phyloP scores from a whole-genome alignment of 2,797 vertebrate species.

The Anomalospiza imberbis region DNA sequence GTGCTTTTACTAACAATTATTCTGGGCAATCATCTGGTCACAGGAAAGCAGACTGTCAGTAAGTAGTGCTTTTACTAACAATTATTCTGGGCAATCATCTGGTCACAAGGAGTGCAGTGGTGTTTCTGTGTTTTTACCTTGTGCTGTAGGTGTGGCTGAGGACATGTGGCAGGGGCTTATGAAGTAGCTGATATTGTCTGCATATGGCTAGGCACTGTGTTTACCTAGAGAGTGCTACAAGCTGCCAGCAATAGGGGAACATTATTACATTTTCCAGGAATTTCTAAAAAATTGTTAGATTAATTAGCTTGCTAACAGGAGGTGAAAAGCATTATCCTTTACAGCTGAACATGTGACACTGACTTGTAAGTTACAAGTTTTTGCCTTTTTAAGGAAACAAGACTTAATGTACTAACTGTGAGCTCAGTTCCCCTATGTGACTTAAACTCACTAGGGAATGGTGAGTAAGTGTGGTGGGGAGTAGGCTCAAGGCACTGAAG shows the following conservation, averaged over 20 bases:
- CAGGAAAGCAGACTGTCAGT: neutral
- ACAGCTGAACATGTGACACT: neutral
- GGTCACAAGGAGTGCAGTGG: neutral
- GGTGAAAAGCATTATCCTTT: neutral
- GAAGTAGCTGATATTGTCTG: neutral
- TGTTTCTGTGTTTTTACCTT: neutral
- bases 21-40: neutral
- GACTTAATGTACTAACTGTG: neutral
- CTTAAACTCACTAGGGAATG: neutral
- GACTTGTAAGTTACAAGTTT: neutral
- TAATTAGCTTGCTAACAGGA: neutral
- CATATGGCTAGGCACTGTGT: too few relatives aligned
- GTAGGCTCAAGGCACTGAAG: neutral
- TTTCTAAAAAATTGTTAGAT: neutral
- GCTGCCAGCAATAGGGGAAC: neutral
- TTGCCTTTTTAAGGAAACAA: neutral
- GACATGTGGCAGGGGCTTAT: rapidly evolving
- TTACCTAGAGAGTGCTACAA: neutral
- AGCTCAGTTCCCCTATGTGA: neutral
- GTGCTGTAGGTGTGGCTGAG: neutral
- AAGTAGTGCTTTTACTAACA: neutral
- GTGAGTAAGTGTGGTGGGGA: neutral
- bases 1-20: neutral
- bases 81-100: neutral
- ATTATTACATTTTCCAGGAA: neutral